Conservation (phyloP, 1,140 invertebrate genomes). For the Neodiprion fabricii region DNA sequence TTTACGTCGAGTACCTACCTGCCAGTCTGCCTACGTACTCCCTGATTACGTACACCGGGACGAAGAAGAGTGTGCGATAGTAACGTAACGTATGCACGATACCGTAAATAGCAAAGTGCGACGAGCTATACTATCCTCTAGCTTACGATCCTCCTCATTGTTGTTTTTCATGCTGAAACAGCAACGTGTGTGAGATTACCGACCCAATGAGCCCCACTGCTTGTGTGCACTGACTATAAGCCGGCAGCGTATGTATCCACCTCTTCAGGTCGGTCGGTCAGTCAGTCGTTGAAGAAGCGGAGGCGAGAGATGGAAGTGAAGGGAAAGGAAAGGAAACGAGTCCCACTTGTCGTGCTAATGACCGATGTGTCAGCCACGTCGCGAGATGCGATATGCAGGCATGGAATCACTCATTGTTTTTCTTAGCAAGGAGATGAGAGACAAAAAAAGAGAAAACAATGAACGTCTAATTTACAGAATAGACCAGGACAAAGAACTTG, state of each 20-base stretch:
- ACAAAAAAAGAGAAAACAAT: too few species aligned
- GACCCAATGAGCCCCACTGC: background rate
- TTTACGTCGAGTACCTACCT: background rate
- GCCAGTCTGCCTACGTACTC: background rate
- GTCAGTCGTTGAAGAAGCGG: background rate
- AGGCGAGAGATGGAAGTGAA: background rate
- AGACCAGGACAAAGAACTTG: too few species aligned
- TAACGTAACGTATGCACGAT: background rate
- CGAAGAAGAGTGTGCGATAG: too few species aligned
- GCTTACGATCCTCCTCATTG: background rate
- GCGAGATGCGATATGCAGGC: too few species aligned
- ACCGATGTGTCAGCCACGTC: background rate
- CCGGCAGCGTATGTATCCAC: background rate
- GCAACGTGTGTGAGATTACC: background rate
- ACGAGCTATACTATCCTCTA: background rate
- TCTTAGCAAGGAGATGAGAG: too few species aligned
- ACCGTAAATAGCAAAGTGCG: background rate
- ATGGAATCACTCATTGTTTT: too few species aligned
- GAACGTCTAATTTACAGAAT: too few species aligned
- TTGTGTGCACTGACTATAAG: too few species aligned
- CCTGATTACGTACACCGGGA: background rate
- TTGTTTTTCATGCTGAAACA: background rate
- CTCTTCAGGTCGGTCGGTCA: constrained; percentile 1
- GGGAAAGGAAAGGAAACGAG: background rate
- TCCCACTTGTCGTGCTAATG: background rate